Percentiles rank a stretch among this genome's conserved stretches.
These are phyloP conservation scores for Eumaeus atala DNA, from an alignment of 1,140 invertebrate genomes.

Conservation along the genomic window DNA sequence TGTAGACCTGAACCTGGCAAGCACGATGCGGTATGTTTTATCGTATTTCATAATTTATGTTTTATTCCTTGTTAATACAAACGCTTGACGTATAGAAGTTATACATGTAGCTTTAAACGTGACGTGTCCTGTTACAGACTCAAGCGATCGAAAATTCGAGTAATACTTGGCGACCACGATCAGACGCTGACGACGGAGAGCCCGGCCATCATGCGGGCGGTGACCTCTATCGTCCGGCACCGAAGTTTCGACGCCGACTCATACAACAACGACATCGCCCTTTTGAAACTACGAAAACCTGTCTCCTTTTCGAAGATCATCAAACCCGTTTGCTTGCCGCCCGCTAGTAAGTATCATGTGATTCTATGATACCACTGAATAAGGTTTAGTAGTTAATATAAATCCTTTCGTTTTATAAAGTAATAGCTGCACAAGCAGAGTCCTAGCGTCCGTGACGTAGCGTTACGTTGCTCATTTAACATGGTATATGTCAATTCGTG, in stretches of 20 bases:
- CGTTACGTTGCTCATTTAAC: no score
- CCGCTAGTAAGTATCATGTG: slow-evolving; percentile 68
- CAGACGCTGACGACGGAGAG: slow-evolving; percentile 85
- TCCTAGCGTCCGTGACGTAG: no score
- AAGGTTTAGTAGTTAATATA: no score
- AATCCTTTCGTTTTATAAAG: no score
- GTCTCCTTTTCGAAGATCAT: slow-evolving; percentile 86
- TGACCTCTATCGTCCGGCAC: slow-evolving; percentile 85
- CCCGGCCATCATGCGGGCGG: slow-evolving; percentile 84
- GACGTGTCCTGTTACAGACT: slow-evolving; percentile 70
- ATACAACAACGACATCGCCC: slow-evolving; percentile 90
- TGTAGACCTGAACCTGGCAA: no score
- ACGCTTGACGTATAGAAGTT: no score
- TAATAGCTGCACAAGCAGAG: no score
- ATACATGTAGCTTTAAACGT: background rate
- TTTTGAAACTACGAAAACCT: slow-evolving; percentile 84
- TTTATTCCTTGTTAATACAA: no score
- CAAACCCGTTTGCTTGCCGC: slow-evolving; percentile 85
- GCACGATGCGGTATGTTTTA: no score
- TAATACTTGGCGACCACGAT: slow-evolving; percentile 87
- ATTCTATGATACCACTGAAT: no score
- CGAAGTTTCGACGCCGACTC: slow-evolving; percentile 87
- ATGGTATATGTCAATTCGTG: no score
- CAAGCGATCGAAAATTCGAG: slow-evolving; percentile 84
- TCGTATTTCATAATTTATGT: no score